Percentiles rank a stretch among this genome's conserved stretches.
These are phyloP conservation scores for Andrena minutula DNA, from an alignment of 2,888 invertebrate species.

Conservation along the genomic window DNA sequence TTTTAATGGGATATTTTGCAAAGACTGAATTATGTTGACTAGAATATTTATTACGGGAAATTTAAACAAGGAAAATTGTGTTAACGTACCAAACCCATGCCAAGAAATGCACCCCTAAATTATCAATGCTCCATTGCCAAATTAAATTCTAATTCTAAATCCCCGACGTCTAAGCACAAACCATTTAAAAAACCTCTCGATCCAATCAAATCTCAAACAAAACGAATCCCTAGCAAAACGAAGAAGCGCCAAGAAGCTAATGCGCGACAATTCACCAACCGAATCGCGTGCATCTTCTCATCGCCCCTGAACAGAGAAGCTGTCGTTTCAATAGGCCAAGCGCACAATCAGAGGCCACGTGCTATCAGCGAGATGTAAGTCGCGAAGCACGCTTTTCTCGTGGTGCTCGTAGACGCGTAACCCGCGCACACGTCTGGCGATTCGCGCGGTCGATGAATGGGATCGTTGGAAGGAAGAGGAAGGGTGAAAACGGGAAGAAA, in stretches of 20 bases:
- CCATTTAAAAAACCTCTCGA: no score
- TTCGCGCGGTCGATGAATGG: background rate
- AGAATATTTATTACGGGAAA: no score
- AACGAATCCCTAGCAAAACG: no score
- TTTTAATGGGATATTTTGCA: no score
- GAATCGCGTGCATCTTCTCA: slow-evolving; percentile 3
- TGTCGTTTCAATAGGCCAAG: slow-evolving; percentile 10
- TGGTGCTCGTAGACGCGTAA: slow-evolving; percentile 33
- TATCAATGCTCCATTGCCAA: no score
- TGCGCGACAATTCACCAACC: background rate
- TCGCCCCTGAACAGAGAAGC: background rate
- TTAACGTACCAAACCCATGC: no score
- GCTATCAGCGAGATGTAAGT: slow-evolving; percentile 46
- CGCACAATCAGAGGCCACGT: slow-evolving; percentile 2
- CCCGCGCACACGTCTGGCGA: background rate
- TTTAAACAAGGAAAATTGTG: no score
- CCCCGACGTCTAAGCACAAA: no score
- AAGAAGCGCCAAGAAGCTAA: background rate
- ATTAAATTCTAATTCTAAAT: no score
- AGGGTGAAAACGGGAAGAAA: slow-evolving; percentile 7
- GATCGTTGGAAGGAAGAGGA: slow-evolving; percentile 13
- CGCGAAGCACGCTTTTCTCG: slow-evolving; percentile 19
- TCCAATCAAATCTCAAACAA: no score
- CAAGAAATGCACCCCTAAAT: no score
- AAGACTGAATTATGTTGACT: no score